Conservation (phyloP, 2,888 invertebrate genomes). For the Adelphocoris suturalis region DNA sequence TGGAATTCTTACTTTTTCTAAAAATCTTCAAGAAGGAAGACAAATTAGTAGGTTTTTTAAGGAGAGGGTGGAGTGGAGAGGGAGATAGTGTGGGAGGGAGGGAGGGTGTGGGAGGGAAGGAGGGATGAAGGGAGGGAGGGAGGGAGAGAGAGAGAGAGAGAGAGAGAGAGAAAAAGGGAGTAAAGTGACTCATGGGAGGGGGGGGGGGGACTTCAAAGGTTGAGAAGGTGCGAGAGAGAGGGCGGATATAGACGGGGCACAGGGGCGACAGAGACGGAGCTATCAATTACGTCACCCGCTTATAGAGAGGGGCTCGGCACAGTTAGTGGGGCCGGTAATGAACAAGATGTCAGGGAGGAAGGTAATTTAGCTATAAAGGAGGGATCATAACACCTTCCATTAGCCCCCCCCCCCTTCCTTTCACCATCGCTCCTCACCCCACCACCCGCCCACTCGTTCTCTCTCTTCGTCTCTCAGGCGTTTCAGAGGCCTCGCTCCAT, state of each 20-base stretch:
- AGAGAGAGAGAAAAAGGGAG: not conserved
- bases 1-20: not conserved
- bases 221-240: not conserved
- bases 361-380: not conserved
- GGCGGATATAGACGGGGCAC: not conserved
- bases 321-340: not conserved
- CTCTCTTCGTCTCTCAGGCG: too few species aligned
- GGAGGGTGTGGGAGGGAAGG: too few species aligned
- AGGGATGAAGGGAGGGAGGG: not conserved
- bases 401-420: not conserved
- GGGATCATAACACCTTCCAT: not conserved
- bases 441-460: too few species aligned
- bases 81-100: not conserved
- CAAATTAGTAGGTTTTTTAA: too few species aligned
- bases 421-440: too few species aligned
- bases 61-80: not conserved
- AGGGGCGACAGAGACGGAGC: not conserved
- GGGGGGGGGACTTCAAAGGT: slow-evolving; percentile 4
- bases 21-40: too few species aligned
- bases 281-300: not conserved
- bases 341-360: not conserved
- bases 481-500: too few species aligned
- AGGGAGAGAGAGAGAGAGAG: not conserved
- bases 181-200: not conserved
- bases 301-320: not conserved